These are phyloP conservation scores for Heliconius aoede DNA, from an alignment of 2,888 invertebrate genomes.

Conservation along the genomic window DNA sequence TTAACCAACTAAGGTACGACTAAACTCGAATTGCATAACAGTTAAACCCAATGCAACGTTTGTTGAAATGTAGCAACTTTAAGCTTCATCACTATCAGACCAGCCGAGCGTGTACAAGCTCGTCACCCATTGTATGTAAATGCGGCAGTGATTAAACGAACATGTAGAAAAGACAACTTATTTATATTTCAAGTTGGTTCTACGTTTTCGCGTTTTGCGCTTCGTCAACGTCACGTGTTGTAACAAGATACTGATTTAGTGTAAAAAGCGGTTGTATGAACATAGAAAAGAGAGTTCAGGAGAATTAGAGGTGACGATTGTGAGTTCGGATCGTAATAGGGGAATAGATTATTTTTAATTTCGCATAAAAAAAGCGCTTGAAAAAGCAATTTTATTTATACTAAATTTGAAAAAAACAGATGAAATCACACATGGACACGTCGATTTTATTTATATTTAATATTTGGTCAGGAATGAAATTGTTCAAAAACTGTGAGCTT, in stretches of 20 bases:
- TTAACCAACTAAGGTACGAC: neutral
- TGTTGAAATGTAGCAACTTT: conserved; percentile 37
- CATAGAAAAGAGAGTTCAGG: neutral
- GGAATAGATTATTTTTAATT: too few species aligned
- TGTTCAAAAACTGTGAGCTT: too few species aligned
- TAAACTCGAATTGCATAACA: conserved; percentile 35
- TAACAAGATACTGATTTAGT: conserved; percentile 21
- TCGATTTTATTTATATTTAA: too few species aligned
- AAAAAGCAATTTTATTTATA: too few species aligned
- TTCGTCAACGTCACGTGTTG: conserved; percentile 28
- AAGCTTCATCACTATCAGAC: conserved; percentile 54
- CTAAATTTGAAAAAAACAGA: too few species aligned
- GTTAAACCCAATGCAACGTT: conserved; percentile 38
- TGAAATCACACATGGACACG: too few species aligned
- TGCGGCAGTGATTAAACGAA: conserved; percentile 54
- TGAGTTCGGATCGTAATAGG: neutral
- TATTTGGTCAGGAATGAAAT: too few species aligned
- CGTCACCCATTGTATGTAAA: conserved; percentile 70
- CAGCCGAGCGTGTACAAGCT: conserved; percentile 47
- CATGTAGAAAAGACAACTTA: conserved; percentile 41
- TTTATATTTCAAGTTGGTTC: conserved; percentile 21
- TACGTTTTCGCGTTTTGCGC: neutral
- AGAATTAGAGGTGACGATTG: neutral
- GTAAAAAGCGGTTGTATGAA: neutral
- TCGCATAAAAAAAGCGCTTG: too few species aligned